These are phyloP conservation scores for Ladona fulva DNA, from an alignment of 1,140 invertebrate species.

Conservation along the genomic window DNA sequence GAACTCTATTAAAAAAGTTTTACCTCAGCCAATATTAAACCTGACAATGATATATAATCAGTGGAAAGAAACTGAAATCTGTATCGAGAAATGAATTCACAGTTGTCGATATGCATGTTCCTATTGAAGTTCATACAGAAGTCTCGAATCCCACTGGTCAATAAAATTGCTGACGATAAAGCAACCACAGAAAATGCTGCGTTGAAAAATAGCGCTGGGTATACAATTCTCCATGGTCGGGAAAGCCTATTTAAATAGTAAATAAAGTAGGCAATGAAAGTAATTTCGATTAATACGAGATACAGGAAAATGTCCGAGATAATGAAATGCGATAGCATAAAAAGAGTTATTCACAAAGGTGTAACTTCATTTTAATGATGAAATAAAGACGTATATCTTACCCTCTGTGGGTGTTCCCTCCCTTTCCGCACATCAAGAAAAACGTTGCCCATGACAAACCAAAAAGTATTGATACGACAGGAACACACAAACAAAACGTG, in stretches of 20 bases:
- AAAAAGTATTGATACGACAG: slow-evolving; percentile 17
- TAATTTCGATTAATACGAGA: no score
- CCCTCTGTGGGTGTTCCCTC: slow-evolving; percentile 14
- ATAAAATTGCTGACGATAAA: not conserved
- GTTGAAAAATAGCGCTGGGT: slow-evolving; percentile 17
- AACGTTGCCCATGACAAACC: slow-evolving; percentile 14
- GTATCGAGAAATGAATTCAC: not conserved
- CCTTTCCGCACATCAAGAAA: slow-evolving; percentile 18
- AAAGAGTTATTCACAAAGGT: no score
- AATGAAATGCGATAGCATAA: no score
- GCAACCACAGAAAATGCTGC: slow-evolving; percentile 3
- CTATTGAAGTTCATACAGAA: slow-evolving; percentile 12
- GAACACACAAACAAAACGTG: slow-evolving; percentile 16
- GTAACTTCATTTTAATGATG: no score
- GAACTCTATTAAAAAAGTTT: not conserved
- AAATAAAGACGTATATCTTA: not conserved
- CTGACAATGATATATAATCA: not conserved
- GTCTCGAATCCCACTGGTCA: not conserved
- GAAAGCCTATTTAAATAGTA: slow-evolving; percentile 12
- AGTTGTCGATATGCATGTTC: not conserved
- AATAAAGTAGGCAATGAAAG: not conserved
- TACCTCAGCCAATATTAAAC: not conserved
- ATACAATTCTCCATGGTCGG: slow-evolving; percentile 18
- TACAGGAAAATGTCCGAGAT: no score
- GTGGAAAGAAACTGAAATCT: not conserved